A percentile compares a stretch with the other conserved stretches of the same genome.
phyloP scores from a whole-genome alignment of 2,113 vertebrate species.

The Apus apus region DNA sequence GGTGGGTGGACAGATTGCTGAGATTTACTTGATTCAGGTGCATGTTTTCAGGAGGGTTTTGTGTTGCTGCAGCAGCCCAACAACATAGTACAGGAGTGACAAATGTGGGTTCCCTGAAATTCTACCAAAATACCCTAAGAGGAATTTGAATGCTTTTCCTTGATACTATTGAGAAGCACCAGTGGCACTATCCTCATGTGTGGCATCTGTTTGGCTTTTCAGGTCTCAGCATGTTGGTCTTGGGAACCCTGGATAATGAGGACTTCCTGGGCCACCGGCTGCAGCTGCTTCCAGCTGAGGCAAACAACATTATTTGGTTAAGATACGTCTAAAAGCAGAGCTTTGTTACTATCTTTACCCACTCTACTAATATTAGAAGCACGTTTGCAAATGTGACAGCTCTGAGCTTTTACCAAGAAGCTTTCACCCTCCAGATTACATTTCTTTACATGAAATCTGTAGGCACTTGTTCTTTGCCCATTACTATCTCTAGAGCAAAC shows the following conservation, averaged over 20 bases:
- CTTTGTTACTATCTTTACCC: neutral
- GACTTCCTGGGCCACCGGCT: neutral
- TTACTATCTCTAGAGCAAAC: neutral
- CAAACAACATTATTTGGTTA: neutral
- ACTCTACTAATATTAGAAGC: neutral
- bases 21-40: neutral
- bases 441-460: neutral
- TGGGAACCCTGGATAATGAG: neutral
- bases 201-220: neutral
- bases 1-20: fast-evolving
- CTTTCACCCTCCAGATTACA: neutral
- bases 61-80: neutral
- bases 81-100: neutral
- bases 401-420: neutral
- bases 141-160: neutral
- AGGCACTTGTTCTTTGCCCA: neutral
- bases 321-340: neutral
- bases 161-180: neutral
- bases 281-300: neutral
- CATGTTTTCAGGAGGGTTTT: neutral
- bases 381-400: neutral
- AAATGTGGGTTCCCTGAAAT: neutral
- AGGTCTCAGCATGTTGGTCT: neutral
- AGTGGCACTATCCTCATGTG: neutral
- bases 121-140: neutral